Base-by-base conservation (phyloP, 2,797 vertebrate genomes). In the Etheostoma perlongum region DNA sequence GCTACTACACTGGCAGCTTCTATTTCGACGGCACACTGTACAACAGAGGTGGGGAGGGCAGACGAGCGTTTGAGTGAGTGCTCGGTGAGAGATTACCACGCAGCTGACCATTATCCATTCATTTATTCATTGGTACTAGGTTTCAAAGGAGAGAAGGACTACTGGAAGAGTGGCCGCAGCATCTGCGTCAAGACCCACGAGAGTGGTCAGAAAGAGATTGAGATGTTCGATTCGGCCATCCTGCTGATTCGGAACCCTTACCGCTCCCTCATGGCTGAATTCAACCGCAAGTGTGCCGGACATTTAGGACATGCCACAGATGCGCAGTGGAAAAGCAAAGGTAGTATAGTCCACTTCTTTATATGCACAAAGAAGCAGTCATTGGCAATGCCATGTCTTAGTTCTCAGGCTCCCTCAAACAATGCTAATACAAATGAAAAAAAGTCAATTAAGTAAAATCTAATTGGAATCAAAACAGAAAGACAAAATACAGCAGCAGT, bases 141-240 rank as follows among this genome's bases (percentile, higher is more conserved):
- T 81, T 99, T 99, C 84, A 99, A 98, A 94, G 98, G 98, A 0
- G 98, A 99, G 92, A 99, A 99, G 87, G 98, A 99, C 88, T 98
- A 97, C 89, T 99, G 98, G 98, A 96, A 96, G 92, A 99, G 97
- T 0, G 95, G 97, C 48, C 96, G 98, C 69, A 99, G 97, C 75
- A 96, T 99, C 91, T 99, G 98, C 2, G 95, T 99, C 53, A 99
- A 99, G 92, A 99, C 98, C 5, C 98, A 99, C 0, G 98, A 99
- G 91, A 99, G 98, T 0, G 97, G 98, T 27, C 95, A 94, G 91
- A 96, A 96, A 0, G 98, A 99, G 84, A 97, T 99, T 0, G 97
- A 98, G 79, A 97, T 98, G 96, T 99, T 98, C 0, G 97, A 98
- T 83, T 96, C 97, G 0, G 96, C 97, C 0, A 97, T 99, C 90